Evolutionary conservation across 92 coral and sea anemone species (phyloP), one percentile per base, ranked within the genome.

Genomic region (Siderastrea radians): DNA sequence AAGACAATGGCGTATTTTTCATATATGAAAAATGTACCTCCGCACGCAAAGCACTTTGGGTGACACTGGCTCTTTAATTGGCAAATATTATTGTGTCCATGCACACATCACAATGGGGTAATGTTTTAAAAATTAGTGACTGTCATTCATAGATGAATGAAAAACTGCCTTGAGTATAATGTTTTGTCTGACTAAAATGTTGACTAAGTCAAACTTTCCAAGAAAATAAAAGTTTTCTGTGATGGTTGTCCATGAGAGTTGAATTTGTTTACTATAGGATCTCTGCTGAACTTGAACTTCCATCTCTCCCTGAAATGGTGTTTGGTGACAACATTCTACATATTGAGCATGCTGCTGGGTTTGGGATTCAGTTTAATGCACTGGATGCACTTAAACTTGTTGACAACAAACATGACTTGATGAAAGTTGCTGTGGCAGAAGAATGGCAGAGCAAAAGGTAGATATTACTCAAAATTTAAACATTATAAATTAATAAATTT

Each of bases 381-480:
- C 15, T 94, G 72, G 99, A 97, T 86, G 98, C 98, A n/a, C 84
- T 97, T 8, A 87, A 86, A 79, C 81, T 78, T 53, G 99, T 97
- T 11, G 98, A 97, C 73, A 97, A 94, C 77, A 94, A 90, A 76
- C 94, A 84, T 71, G 99, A 97, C 91, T 80, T 95, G 19, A 97
- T 97, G 97, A 97, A 97, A 71, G 99, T 97, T 7, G 99, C 99
- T 47, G 98, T 84, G 2, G 99, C 99, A 38, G 97, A 95, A 6
- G 96, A 92, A 43, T 97, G 99, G 99, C 99, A 97, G 77, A 97
- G 92, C 52, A 91, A 94, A 80, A 88, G 99, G 99, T 97, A 79
- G 59, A 48, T 19, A 15, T 6, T n/a, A 67, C 4, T 65, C 4
- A 58, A 58, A 58, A 10, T 2, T 57, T 11, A 57, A 57, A 26